phyloP scores from a whole-genome alignment of 2,797 vertebrate species.

The Austrolebias charrua region DNA sequence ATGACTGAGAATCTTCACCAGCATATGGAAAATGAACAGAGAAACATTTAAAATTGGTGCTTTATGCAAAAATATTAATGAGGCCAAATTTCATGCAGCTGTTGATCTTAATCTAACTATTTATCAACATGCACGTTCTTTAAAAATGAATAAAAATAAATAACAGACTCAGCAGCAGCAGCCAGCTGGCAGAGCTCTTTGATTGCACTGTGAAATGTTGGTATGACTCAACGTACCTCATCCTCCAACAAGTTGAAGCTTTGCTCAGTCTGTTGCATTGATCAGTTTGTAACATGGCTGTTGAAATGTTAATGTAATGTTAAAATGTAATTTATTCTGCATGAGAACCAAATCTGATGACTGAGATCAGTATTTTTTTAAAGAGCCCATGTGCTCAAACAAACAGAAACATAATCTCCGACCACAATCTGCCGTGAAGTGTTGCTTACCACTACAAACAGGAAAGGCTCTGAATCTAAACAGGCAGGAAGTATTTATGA shows the following conservation, averaged over 20 bases:
- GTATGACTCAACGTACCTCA: too few species aligned
- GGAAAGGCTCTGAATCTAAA: conserved; percentile 56
- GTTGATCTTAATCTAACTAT: conserved; percentile 33
- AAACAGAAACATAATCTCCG: neutral
- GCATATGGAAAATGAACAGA: too few species aligned
- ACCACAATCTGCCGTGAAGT: conserved; percentile 14
- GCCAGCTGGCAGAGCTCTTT: too few species aligned
- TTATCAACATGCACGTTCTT: conserved; percentile 17
- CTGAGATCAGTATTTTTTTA: neutral
- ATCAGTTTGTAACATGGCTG: conserved; percentile 5
- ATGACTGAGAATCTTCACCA: too few species aligned
- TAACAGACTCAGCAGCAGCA: too few species aligned
- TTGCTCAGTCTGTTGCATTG: neutral
- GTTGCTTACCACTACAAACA: conserved; percentile 40
- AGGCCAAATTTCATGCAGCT: conserved; percentile 45
- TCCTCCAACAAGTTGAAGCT: too few species aligned
- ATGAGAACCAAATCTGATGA: neutral
- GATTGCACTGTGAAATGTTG: too few species aligned
- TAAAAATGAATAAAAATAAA: too few species aligned
- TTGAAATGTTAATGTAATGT: too few species aligned
- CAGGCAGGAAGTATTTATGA: conserved; percentile 44
- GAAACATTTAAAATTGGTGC: neutral
- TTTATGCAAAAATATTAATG: conserved; percentile 17
- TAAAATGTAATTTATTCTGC: too few species aligned
- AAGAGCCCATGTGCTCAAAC: neutral